Evolutionary conservation across 1,140 invertebrate genomes (phyloP), one percentile per base, ranked within the genome.

Genomic region (Lucilia cuprina): DNA sequence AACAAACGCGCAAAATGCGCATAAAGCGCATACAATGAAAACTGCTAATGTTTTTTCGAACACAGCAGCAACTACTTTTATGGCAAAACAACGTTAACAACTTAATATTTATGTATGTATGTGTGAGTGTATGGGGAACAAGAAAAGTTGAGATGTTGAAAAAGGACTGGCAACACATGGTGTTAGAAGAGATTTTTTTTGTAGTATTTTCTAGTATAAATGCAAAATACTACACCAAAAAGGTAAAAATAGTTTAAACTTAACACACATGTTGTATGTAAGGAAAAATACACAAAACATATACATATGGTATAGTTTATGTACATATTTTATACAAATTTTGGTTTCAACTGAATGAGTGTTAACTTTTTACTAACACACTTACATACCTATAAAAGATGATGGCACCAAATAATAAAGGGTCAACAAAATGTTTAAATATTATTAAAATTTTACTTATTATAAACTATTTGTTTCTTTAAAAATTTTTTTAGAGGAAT

Each of bases 131-230:
- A 17, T 60, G n/a, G n/a, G 14, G 13, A 60, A 60, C n/a, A 60
- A n/a, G 7, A 60, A n/a, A 17, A 60, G 41, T 60, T n/a, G n/a
- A 60, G 14, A 70, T 70, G 65, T 70, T 7, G 65, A n/a, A 70
- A 70, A 70, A 19, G 3, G 25, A 30, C 25, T 70, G n/a, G 65
- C 21, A 70, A 70, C 65, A 70, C 19, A 70, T 70, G 65, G 65
- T 70, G 65, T 70, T 70, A 70, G n/a, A 60, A 70, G 65, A 70
- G 60, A 70, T 19, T 70, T 70, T 70, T 70, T 70, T 70, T 70
- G 60, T 70, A 19, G 19, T 2, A 8, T 21, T 41, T 70, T 19
- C 3, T 21, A 30, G n/a, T 70, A 70, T 70, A 70, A 70, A 70
- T 70, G 65, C 65, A 21, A 21, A 70, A 21, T 14, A 60, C n/a